phyloP scores from a whole-genome alignment of 2,888 invertebrate species.

The Acleris holmiana region DNA sequence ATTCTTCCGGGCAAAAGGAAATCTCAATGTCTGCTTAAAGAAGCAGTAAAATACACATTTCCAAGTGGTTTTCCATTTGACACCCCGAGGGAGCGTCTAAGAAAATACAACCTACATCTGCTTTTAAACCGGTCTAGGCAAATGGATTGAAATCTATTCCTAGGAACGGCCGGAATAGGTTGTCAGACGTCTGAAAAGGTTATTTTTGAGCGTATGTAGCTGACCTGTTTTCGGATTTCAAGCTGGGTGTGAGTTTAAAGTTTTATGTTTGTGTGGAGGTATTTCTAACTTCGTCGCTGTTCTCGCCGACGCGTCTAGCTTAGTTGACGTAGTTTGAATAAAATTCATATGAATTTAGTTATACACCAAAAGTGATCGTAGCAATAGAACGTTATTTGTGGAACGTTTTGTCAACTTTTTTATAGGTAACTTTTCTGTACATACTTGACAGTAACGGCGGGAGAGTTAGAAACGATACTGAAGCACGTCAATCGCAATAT shows the following conservation, averaged over 20 bases:
- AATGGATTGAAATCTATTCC: slow-evolving; percentile 38
- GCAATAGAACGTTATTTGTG: no score
- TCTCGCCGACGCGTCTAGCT: no score
- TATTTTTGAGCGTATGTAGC: slow-evolving; percentile 22
- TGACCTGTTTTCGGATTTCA: slow-evolving; percentile 6
- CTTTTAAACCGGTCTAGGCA: slow-evolving; percentile 26
- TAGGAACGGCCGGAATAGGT: slow-evolving; percentile 23
- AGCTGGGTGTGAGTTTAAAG: not conserved
- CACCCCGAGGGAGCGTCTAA: slow-evolving; percentile 19
- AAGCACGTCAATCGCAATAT: no score
- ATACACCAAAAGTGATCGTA: no score
- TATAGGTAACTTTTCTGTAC: no score
- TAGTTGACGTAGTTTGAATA: no score
- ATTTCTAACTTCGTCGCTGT: no score
- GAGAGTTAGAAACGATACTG: no score
- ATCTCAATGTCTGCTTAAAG: not conserved
- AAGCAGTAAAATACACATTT: not conserved
- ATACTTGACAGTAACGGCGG: no score
- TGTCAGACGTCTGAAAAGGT: slow-evolving; percentile 28
- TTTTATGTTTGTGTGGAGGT: not conserved
- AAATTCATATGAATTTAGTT: no score
- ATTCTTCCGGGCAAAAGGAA: not conserved
- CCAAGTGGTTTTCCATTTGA: slow-evolving; percentile 13
- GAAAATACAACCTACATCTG: slow-evolving; percentile 30
- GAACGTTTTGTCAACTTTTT: no score